Percentiles rank a stretch among this genome's conserved stretches.
These are phyloP conservation scores for Octodon degus DNA, from an alignment of 2,113 vertebrate genomes.

Conservation along the genomic window DNA sequence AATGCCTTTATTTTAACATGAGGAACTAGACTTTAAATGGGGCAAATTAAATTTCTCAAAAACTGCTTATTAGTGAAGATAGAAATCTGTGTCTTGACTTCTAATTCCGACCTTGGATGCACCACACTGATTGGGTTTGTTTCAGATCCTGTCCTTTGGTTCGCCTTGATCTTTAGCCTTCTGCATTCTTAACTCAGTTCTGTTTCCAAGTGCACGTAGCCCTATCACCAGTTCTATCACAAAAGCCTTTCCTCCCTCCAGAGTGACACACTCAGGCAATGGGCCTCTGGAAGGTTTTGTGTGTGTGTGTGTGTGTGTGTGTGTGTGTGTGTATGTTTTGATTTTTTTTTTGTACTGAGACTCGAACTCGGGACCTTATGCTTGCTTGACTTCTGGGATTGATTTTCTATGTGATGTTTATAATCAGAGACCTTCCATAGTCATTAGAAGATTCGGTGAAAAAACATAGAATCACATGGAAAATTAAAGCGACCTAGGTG, in stretches of 20 bases:
- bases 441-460: neutral
- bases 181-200: neutral
- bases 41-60: neutral
- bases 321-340: too few relatives aligned
- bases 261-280: neutral
- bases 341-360: too few relatives aligned
- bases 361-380: too few relatives aligned
- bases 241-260: neutral
- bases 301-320: too few relatives aligned
- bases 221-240: neutral
- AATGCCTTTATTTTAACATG: constrained; percentile 36
- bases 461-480: neutral
- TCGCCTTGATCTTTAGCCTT: neutral
- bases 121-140: neutral
- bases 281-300: neutral
- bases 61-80: neutral
- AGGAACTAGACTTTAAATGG: neutral
- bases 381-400: neutral
- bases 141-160: neutral
- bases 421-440: neutral
- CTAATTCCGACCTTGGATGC: neutral
- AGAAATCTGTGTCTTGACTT: neutral
- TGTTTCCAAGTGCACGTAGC: neutral
- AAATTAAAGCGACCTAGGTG: neutral
- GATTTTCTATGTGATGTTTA: neutral